phyloP scores from a whole-genome alignment of 2,113 vertebrate species.

The Mesoclemmys tuberculata region DNA sequence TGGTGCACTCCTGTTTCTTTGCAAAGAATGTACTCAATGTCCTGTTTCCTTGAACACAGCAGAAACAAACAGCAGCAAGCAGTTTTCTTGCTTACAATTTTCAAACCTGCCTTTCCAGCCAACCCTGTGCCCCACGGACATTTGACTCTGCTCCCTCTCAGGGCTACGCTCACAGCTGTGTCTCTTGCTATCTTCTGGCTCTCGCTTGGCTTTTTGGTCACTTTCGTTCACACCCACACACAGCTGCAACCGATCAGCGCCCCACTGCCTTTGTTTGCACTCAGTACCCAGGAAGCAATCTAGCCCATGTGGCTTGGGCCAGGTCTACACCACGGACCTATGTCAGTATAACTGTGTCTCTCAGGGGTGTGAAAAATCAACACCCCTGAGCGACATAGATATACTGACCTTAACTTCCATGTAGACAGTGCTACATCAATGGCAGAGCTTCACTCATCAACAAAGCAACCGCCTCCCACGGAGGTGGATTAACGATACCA shows the following conservation, averaged over 20 bases:
- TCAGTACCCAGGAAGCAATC: neutral
- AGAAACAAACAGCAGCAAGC: neutral
- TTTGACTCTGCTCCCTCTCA: neutral
- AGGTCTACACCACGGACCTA: neutral
- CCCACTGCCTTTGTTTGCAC: neutral
- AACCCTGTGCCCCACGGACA: neutral
- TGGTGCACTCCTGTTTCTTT: neutral
- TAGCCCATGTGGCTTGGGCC: neutral
- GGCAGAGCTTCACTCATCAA: neutral
- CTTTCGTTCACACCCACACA: neutral
- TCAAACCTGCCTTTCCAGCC: neutral
- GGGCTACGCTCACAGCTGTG: neutral
- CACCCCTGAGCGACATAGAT: neutral
- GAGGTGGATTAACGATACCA: neutral
- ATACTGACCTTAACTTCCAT: neutral
- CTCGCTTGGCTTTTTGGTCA: neutral
- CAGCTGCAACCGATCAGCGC: neutral
- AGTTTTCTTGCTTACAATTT: neutral
- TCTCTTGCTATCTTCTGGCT: neutral
- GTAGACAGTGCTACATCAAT: neutral
- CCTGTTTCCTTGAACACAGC: neutral
- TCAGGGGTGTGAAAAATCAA: neutral
- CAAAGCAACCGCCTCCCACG: neutral
- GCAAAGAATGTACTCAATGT: neutral
- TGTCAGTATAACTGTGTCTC: neutral